Evolutionary conservation across 1,140 invertebrate genomes (phyloP).

Genomic region (Himalopsyche phryganea): DNA sequence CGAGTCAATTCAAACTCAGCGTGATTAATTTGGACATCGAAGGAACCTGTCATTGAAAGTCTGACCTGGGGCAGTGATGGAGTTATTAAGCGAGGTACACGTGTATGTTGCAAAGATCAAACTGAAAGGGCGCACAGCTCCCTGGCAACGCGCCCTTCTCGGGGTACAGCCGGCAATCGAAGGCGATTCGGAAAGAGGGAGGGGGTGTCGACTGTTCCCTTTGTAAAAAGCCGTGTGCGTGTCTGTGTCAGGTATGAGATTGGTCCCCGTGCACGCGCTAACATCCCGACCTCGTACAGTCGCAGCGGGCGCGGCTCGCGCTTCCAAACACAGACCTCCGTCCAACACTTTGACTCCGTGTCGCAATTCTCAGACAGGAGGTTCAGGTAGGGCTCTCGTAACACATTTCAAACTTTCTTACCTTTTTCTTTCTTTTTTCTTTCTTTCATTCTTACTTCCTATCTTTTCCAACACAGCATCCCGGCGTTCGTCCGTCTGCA

Average conservation of each 20-base stretch:
- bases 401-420: too few species aligned
- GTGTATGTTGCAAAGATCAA: too few species aligned
- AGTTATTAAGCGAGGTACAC: too few species aligned
- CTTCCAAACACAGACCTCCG: slow-evolving; percentile 37
- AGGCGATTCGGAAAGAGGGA: not conserved
- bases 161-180: not conserved
- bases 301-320: slow-evolving; percentile 43
- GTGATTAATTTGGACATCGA: too few species aligned
- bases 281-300: slow-evolving; percentile 42
- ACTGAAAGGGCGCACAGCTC: too few species aligned
- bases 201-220: not conserved
- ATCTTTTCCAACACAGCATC: not conserved
- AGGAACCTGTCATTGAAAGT: too few species aligned
- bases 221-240: not conserved
- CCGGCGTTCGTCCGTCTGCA: not conserved
- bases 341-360: slow-evolving; percentile 46
- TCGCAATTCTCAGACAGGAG: slow-evolving; percentile 49
- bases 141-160: too few species aligned
- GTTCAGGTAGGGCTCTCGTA: slow-evolving; percentile 41
- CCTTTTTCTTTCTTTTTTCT: too few species aligned
- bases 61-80: too few species aligned
- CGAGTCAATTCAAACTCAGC: too few species aligned
- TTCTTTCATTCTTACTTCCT: too few species aligned
- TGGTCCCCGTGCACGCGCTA: slow-evolving; percentile 37
- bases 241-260: slow-evolving; percentile 41